Evolutionary conservation across 35 echinoderm and acorn worm species (phyloP).

Genomic region (Heliocidaris erythrogramma): DNA sequence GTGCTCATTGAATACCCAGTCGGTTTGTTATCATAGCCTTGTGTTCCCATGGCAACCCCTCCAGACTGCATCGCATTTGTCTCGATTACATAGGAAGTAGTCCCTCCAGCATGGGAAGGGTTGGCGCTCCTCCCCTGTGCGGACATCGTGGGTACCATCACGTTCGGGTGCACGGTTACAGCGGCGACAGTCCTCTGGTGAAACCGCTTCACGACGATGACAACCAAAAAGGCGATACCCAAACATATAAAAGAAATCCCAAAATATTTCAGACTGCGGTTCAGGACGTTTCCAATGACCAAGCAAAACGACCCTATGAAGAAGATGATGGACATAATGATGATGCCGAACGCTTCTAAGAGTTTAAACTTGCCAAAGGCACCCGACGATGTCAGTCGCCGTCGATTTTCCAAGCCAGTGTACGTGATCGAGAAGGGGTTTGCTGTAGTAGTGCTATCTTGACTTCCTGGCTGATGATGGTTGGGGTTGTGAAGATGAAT

Average conservation of each 20-base stretch:
- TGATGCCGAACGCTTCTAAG: neutral
- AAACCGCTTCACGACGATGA: neutral
- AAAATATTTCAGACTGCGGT: no score
- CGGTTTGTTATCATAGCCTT: neutral
- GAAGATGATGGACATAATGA: neutral
- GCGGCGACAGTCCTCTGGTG: neutral
- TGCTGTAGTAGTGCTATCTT: neutral
- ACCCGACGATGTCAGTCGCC: neutral
- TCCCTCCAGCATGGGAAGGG: neutral
- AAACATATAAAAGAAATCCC: neutral
- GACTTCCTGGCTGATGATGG: neutral
- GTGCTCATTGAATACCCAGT: neutral
- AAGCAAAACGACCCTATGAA: neutral
- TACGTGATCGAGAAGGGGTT: neutral
- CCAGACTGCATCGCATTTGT: neutral
- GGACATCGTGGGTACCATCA: neutral
- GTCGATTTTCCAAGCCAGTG: neutral
- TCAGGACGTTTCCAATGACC: neutral
- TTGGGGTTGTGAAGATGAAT: neutral
- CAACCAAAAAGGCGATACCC: neutral
- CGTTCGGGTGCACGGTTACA: neutral
- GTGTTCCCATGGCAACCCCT: neutral
- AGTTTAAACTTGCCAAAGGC: neutral
- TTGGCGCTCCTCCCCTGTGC: neutral
- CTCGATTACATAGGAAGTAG: neutral